Conservation (phyloP, 2,113 vertebrate genomes). For the Dryoscopus gambensis region DNA sequence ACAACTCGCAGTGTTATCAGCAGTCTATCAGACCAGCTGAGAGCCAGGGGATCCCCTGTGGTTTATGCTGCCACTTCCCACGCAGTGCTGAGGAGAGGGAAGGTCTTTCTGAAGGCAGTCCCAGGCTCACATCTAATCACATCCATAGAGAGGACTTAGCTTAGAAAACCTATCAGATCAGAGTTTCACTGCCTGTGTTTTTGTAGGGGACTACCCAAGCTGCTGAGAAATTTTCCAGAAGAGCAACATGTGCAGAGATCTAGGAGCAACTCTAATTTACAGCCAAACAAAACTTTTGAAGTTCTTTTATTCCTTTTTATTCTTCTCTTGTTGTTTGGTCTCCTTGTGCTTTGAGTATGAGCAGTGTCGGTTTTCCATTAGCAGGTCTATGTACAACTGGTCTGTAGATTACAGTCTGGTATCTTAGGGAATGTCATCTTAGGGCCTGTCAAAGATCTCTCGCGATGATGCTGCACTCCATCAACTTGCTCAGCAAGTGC, state of each 20-base stretch:
- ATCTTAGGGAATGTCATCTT: background rate
- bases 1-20: background rate
- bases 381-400: background rate
- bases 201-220: background rate
- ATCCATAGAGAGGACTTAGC: background rate
- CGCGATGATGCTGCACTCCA: background rate
- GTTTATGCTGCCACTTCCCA: background rate
- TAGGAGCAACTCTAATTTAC: background rate
- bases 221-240: background rate
- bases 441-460: background rate
- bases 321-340: background rate
- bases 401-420: background rate
- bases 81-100: rapidly evolving
- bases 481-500: background rate
- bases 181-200: background rate
- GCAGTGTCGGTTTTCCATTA: background rate
- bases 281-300: background rate
- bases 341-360: background rate
- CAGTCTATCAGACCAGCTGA: background rate
- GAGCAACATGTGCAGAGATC: background rate
- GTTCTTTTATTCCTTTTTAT: background rate
- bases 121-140: background rate
- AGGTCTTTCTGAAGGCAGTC: background rate
- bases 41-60: background rate
- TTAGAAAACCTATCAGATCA: background rate